Conservation (phyloP, 2,888 invertebrate genomes). For the Phasia obesa region DNA sequence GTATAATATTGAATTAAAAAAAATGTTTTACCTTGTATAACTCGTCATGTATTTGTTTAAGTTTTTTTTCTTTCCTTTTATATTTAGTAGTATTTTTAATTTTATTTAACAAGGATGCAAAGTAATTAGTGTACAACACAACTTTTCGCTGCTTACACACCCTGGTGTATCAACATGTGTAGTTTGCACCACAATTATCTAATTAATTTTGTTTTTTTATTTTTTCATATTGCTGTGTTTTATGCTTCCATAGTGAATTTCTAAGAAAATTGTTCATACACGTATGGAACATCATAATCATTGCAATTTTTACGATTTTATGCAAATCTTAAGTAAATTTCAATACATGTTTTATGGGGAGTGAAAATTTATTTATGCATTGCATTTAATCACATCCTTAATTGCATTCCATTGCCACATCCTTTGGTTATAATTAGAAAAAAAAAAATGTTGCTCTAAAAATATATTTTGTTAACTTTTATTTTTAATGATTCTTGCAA, state of each 20-base stretch:
- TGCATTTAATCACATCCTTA: conserved; percentile 21
- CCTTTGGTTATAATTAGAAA: background rate
- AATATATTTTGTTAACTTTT: background rate
- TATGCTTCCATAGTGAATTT: conserved; percentile 16
- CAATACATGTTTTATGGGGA: conserved; percentile 43
- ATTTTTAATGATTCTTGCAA: no score
- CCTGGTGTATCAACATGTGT: conserved; percentile 67
- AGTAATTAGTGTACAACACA: conserved; percentile 70
- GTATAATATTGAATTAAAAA: conserved; percentile 41
- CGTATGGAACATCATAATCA: conserved; percentile 53
- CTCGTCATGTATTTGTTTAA: conserved; percentile 52
- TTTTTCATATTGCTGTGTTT: conserved; percentile 18
- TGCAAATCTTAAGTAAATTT: conserved; percentile 42
- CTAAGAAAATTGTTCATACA: conserved; percentile 49
- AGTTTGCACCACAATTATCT: conserved; percentile 68
- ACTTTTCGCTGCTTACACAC: conserved; percentile 65
- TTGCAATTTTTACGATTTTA: conserved; percentile 40
- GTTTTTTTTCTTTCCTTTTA: conserved; percentile 1
- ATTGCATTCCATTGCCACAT: conserved; percentile 9
- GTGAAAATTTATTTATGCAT: conserved; percentile 12
- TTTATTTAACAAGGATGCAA: conserved; percentile 66
- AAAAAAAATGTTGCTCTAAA: background rate
- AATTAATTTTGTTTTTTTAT: conserved; percentile 62
- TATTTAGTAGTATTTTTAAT: conserved; percentile 27
- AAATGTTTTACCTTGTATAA: conserved; percentile 35